Percentiles rank a stretch among this genome's conserved stretches.
Evolutionary conservation across 2,797 vertebrate species (phyloP).

Genomic region (Alectoris magna): DNA sequence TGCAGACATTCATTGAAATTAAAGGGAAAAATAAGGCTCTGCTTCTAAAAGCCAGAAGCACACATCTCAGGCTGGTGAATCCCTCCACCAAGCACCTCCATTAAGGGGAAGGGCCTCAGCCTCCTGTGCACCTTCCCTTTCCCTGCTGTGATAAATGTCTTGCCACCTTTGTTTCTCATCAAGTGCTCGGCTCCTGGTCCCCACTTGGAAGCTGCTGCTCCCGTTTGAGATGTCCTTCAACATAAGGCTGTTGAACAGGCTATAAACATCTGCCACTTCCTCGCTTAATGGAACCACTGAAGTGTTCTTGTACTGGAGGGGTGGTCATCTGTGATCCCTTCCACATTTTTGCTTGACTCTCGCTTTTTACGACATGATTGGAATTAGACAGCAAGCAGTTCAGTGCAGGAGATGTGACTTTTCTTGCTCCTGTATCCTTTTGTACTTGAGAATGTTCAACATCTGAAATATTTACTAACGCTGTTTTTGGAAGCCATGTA

Average conservation of each 20-base stretch:
- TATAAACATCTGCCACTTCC: constrained; percentile 9
- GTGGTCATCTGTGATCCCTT: neutral
- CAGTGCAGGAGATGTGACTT: neutral
- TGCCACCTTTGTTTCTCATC: fast-evolving
- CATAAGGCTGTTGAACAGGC: neutral
- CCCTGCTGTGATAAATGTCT: neutral
- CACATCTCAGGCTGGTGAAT: neutral
- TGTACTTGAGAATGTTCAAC: neutral
- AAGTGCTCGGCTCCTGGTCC: neutral
- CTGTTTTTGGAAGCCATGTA: neutral
- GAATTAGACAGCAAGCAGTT: neutral
- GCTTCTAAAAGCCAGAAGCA: neutral
- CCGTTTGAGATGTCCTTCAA: neutral
- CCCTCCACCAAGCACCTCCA: neutral
- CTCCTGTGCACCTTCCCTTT: neutral
- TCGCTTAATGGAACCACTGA: neutral
- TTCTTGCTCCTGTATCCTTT: neutral
- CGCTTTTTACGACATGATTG: neutral
- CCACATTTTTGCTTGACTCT: neutral
- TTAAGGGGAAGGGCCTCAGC: neutral
- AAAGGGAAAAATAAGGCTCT: neutral
- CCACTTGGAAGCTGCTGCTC: neutral
- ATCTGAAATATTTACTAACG: neutral
- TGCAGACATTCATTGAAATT: neutral
- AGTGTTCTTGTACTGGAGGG: neutral